Evolutionary conservation across 2,888 invertebrate genomes (phyloP).

Genomic region (Thecocarcelia acutangulata): DNA sequence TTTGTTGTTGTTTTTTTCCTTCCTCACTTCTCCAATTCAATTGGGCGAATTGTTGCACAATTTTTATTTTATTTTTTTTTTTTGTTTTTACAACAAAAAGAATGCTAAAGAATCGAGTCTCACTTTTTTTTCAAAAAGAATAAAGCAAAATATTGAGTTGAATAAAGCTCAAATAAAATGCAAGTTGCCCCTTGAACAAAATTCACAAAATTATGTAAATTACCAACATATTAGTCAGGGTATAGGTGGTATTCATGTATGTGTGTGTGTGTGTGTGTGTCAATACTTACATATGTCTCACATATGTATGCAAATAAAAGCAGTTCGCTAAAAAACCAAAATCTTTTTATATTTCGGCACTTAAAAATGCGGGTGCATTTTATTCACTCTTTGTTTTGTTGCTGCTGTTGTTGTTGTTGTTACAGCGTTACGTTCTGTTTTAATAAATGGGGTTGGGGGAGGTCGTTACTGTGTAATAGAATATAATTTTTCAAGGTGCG

Average conservation of each 20-base stretch:
- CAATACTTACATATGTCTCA: not conserved
- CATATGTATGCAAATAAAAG: not conserved
- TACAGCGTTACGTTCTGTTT: not conserved
- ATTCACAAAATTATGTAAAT: slow-evolving; percentile 39
- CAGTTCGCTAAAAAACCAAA: slow-evolving; percentile 4
- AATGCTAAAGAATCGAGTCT: slow-evolving; percentile 61
- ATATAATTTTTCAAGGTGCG: slow-evolving; percentile 51
- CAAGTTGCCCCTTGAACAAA: slow-evolving; percentile 39
- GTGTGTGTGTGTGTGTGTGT: not conserved
- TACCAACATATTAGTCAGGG: slow-evolving; percentile 43
- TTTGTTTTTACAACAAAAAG: slow-evolving; percentile 10
- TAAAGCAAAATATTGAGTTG: slow-evolving; percentile 59
- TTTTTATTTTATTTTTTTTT: slow-evolving; percentile 28
- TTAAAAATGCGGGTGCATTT: slow-evolving; percentile 54
- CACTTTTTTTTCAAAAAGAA: slow-evolving; percentile 47
- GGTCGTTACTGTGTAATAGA: slow-evolving; percentile 14
- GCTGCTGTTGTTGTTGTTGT: not conserved
- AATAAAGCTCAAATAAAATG: slow-evolving; percentile 37
- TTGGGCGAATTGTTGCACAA: slow-evolving; percentile 74
- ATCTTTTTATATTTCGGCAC: slow-evolving; percentile 32
- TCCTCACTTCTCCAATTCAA: slow-evolving; percentile 67
- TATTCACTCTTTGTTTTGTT: not conserved
- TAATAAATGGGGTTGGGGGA: not conserved
- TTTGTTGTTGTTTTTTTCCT: slow-evolving; percentile 22
- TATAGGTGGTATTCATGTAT: not conserved